These are phyloP conservation scores for Synanthedon tipuliformis DNA, from an alignment of 2,888 invertebrate genomes.

Conservation along the genomic window DNA sequence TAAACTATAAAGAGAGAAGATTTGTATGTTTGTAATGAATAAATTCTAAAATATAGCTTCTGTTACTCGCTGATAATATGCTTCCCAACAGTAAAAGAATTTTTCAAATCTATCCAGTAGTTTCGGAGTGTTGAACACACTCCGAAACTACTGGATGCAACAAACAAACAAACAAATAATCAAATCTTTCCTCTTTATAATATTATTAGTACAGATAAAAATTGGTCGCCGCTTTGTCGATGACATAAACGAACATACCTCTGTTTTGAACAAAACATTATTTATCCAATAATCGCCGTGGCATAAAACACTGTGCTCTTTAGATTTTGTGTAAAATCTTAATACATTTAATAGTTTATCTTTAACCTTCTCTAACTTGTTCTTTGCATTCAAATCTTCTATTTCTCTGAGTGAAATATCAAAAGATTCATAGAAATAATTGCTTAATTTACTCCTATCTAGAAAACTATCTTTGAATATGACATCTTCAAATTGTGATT, in stretches of 20 bases:
- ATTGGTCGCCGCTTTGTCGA: too few species aligned
- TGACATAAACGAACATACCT: conserved; percentile 15
- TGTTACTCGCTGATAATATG: too few species aligned
- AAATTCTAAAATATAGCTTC: too few species aligned
- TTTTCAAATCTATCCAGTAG: too few species aligned
- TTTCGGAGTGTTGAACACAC: too few species aligned
- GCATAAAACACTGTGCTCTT: conserved; percentile 39
- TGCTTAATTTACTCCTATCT: conserved; percentile 38
- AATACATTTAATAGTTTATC: conserved; percentile 32
- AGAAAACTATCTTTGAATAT: conserved; percentile 41
- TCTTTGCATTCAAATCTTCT: conserved; percentile 23
- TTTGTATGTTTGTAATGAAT: too few species aligned
- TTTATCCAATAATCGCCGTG: conserved; percentile 59
- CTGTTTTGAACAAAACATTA: conserved; percentile 37
- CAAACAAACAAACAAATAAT: too few species aligned
- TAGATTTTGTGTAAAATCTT: conserved; percentile 29
- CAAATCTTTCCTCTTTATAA: too few species aligned
- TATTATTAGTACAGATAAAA: too few species aligned
- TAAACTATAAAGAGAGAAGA: too few species aligned
- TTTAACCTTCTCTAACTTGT: conserved; percentile 25
- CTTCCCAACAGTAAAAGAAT: too few species aligned
- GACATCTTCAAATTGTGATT: conserved; percentile 33
- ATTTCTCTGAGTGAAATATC: conserved; percentile 37
- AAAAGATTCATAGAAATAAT: conserved; percentile 45
- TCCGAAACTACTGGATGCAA: too few species aligned